Conservation (phyloP, 2,888 invertebrate species). For the Alloscopus bannaensis region DNA sequence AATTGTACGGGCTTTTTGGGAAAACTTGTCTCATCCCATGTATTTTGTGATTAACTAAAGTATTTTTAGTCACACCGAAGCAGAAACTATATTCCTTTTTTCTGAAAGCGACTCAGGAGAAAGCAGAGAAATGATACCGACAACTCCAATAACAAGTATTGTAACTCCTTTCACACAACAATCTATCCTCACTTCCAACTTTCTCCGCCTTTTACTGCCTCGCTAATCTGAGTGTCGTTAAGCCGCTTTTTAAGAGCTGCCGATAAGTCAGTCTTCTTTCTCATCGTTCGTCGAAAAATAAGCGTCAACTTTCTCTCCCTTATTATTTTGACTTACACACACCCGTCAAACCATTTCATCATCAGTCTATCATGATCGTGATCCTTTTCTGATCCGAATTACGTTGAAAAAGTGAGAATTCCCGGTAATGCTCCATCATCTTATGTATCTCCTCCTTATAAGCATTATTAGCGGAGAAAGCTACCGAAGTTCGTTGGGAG, state of each 20-base stretch:
- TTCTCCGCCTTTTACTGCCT: slow-evolving; percentile 1
- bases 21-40: slow-evolving; percentile 26
- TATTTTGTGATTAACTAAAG: too few species aligned
- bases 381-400: slow-evolving; percentile 2
- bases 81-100: neutral
- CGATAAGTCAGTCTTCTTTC: slow-evolving; percentile 29
- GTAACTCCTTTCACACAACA: neutral
- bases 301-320: neutral
- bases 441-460: too few species aligned
- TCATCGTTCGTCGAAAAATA: neutral
- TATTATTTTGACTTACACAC: neutral
- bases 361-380: neutral
- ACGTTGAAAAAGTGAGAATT: neutral
- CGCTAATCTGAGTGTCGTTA: slow-evolving; percentile 61
- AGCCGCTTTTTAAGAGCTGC: slow-evolving; percentile 43
- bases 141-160: neutral
- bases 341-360: neutral
- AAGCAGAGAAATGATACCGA: neutral
- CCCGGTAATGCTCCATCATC: too few species aligned
- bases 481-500: neutral
- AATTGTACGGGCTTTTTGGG: too few species aligned
- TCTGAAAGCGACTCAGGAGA: too few species aligned
- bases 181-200: neutral
- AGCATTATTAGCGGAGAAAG: too few species aligned
- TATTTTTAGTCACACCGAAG: slow-evolving; percentile 1